Base-by-base conservation (phyloP, 2,888 invertebrate species). In the Corbicula japonica region DNA sequence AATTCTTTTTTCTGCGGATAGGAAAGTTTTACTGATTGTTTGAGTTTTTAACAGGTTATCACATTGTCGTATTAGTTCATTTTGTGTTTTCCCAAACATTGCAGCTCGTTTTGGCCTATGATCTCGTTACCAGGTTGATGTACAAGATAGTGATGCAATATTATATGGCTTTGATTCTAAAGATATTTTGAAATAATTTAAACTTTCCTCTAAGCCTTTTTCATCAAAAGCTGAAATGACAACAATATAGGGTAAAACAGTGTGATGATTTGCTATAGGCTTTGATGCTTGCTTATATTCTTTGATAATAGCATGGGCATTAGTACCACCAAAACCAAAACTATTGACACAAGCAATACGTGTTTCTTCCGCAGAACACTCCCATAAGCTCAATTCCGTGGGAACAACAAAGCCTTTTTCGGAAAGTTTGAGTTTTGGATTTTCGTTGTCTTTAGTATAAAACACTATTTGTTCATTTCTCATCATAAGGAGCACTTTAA, bases 401-500 rank as follows among this genome's bases (percentile, higher is more conserved):
- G 87, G 85, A 18, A 88, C 85, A 8, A 46, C 28, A 30, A 88
- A 69, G 0, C 72, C 58, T 15, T 62, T 62, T 23, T 76, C 50
- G n/a, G 71, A 60, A 1, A 87, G 70, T 10, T 83, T 63, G 10
- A 87, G 66, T 21, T 70, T 68, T 21, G 82, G 83, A 60, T 86
- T 87, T 28, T 76, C 71, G 30, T 63, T 75, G 32, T 75, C 75
- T 44, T 71, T 65, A 5, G 60, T 69, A 60, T 81, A 86, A 68
- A 80, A 80, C 23, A 87, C 87, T 21, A 88, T 83, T 3, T 28
- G 58, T 34, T 69, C 65, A 41, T 87, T 38, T 38, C 84, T 79
- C 83, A 88, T 86, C 87, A 86, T 87, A 23, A 89, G 48, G 15
- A 85, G 50, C 4, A 87, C 78, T 58, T 89, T 89, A 34, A 89